Percentiles rank a stretch among this genome's conserved stretches.
These are phyloP conservation scores for Bubalus kerabau DNA, from an alignment of 2,113 vertebrate species.

Conservation along the genomic window DNA sequence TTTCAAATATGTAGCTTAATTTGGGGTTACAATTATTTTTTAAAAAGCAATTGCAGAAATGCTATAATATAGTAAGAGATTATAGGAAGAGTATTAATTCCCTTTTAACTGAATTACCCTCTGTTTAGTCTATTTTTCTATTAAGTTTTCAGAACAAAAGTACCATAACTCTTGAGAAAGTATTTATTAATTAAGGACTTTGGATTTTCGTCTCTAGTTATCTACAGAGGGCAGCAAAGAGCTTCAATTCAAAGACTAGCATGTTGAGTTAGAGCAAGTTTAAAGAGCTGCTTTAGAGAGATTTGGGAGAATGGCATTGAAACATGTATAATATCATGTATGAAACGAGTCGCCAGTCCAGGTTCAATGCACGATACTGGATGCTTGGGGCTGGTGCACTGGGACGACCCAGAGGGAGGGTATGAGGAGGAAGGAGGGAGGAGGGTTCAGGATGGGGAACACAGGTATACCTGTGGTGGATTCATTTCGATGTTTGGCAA, in stretches of 20 bases:
- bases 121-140: not conserved
- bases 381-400: no score
- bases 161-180: not conserved
- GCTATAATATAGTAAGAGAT: not conserved
- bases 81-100: not conserved
- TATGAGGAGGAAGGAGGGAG: no score
- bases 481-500: no score
- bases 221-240: conserved; percentile 83
- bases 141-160: not conserved
- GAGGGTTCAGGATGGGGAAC: no score
- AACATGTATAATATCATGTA: no score
- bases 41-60: not conserved
- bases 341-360: no score
- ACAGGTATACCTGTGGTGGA: no score
- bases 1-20: not conserved
- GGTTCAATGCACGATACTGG: no score
- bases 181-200: not conserved
- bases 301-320: no score
- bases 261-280: not conserved
- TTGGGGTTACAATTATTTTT: not conserved
- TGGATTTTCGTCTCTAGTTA: not conserved
- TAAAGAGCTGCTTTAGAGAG: not conserved
- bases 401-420: no score
- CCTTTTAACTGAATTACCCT: not conserved
- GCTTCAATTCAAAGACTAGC: conserved; percentile 59